Percentiles rank a stretch among this genome's conserved stretches.
Conservation (phyloP, 2,888 invertebrate species). For the Drosophila pseudotalamancana region DNA sequence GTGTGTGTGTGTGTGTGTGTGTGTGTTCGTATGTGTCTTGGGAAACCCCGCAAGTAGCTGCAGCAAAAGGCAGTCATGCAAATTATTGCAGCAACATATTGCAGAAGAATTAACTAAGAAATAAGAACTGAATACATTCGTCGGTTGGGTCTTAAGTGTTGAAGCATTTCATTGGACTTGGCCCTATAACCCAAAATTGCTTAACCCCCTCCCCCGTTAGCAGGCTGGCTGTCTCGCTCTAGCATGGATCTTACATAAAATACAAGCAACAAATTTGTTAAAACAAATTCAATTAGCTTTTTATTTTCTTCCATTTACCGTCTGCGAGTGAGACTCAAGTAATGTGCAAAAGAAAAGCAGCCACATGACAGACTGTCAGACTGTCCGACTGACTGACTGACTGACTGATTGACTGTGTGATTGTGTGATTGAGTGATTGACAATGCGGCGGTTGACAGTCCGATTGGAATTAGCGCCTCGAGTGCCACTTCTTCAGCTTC, state of each 20-base stretch:
- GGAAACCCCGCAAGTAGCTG: constrained; percentile 57
- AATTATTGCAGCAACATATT: constrained; percentile 62
- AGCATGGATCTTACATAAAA: constrained; percentile 40
- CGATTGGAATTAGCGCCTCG: constrained; percentile 36
- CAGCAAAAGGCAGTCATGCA: constrained; percentile 51
- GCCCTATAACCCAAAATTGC: constrained; percentile 61
- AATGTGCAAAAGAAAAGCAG: constrained; percentile 39
- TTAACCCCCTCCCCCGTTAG: not conserved
- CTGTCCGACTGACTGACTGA: not conserved
- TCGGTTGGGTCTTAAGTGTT: constrained; percentile 52
- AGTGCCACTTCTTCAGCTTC: constrained; percentile 3
- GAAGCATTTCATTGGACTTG: constrained; percentile 59
- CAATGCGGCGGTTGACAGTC: constrained; percentile 32
- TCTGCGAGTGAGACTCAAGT: constrained; percentile 41
- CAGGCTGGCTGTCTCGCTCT: not conserved
- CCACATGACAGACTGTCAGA: constrained; percentile 4
- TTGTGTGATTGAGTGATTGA: constrained; percentile 19
- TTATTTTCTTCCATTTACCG: not conserved
- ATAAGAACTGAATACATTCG: constrained; percentile 42
- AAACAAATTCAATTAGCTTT: constrained; percentile 62
- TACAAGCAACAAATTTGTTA: constrained; percentile 52
- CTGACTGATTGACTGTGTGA: constrained; percentile 8
- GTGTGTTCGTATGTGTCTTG: constrained; percentile 10
- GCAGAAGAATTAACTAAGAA: constrained; percentile 44
- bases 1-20: not conserved